These are phyloP conservation scores for Proisotoma minuta DNA, from an alignment of 2,888 invertebrate genomes.

Conservation along the genomic window DNA sequence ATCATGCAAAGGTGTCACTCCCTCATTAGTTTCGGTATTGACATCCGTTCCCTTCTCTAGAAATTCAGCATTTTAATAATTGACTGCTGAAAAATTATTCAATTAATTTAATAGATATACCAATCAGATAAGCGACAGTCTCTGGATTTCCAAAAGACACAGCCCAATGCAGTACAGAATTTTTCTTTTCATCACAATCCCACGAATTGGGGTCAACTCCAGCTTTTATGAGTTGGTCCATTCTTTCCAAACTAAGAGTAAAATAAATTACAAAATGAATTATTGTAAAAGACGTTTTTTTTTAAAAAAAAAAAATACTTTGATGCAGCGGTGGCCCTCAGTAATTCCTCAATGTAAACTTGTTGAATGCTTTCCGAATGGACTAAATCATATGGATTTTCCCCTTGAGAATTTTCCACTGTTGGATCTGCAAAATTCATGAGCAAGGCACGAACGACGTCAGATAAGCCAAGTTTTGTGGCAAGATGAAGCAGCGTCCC, in stretches of 20 bases:
- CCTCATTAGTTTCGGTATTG: constrained; percentile 58
- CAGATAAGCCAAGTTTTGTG: constrained; percentile 54
- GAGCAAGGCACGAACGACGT: constrained; percentile 58
- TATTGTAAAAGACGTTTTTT: neutral
- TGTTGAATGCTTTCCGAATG: constrained; percentile 54
- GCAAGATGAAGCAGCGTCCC: constrained; percentile 58
- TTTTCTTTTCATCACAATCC: constrained; percentile 59
- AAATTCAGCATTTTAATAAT: constrained; percentile 12
- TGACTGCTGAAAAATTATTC: constrained; percentile 3
- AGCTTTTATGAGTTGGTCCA: constrained; percentile 58
- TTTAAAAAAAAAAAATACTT: constrained; percentile 52
- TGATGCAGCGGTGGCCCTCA: constrained; percentile 60
- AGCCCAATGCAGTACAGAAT: constrained; percentile 63
- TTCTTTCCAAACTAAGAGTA: constrained; percentile 54
- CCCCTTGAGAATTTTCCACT: constrained; percentile 56
- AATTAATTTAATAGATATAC: constrained; percentile 49
- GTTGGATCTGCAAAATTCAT: constrained; percentile 60
- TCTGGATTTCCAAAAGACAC: constrained; percentile 60
- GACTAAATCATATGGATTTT: constrained; percentile 57
- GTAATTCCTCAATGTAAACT: constrained; percentile 59
- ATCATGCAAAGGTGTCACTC: constrained; percentile 61
- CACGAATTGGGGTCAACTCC: constrained; percentile 60
- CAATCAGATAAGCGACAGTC: constrained; percentile 57
- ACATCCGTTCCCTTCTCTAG: constrained; percentile 59
- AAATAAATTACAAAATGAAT: neutral